These are phyloP conservation scores for Phymastichus coffea DNA, from an alignment of 1,140 invertebrate species.

Conservation along the genomic window DNA sequence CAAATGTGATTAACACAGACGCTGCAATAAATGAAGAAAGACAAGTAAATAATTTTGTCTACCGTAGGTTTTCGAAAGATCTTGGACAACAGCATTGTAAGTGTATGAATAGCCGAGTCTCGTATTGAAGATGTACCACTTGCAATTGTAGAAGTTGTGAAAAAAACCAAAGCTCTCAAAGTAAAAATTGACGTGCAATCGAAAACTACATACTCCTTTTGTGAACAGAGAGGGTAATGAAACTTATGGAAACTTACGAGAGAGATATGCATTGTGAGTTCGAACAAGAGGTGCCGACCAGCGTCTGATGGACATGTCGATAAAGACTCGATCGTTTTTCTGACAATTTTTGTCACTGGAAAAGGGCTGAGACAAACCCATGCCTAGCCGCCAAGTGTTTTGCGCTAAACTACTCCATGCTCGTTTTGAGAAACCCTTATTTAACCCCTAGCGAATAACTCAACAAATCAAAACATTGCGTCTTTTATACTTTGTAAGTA, in stretches of 20 bases:
- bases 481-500: too few relatives aligned
- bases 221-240: neutral
- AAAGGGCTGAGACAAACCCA: too few relatives aligned
- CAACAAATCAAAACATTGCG: too few relatives aligned
- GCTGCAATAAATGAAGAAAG: neutral
- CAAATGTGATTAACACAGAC: neutral
- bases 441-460: too few relatives aligned
- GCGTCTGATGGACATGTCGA: slow-evolving; percentile 4
- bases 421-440: too few relatives aligned
- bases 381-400: too few relatives aligned
- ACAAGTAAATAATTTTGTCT: neutral
- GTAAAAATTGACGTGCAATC: neutral
- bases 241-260: neutral
- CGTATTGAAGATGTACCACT: neutral
- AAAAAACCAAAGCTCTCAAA: slow-evolving; percentile 1
- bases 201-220: neutral
- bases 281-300: neutral
- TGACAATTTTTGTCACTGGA: neutral
- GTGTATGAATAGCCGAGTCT: neutral
- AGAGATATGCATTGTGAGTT: neutral
- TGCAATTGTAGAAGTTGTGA: neutral
- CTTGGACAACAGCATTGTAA: neutral
- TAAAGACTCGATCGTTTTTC: neutral
- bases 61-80: neutral
- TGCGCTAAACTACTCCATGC: too few relatives aligned